Percentiles rank a stretch among this genome's conserved stretches.
These are phyloP conservation scores for Leptinotarsa rubiginosa DNA, from an alignment of 2,888 invertebrate genomes.

Conservation along the genomic window DNA sequence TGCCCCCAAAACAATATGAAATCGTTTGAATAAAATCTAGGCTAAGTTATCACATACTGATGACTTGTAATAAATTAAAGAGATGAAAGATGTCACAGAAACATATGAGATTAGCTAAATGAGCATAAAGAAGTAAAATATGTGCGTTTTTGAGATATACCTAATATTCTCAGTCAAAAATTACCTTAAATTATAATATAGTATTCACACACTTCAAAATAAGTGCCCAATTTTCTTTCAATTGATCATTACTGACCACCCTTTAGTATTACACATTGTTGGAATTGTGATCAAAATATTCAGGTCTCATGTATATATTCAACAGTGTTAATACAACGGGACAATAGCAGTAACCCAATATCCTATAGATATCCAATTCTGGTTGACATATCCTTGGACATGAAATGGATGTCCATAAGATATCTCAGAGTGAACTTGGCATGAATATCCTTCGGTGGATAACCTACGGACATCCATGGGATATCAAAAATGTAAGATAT, in stretches of 20 bases:
- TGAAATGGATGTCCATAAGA: too few species aligned
- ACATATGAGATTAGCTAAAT: conserved; percentile 40
- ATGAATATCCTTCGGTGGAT: too few species aligned
- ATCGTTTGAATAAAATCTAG: conserved; percentile 31
- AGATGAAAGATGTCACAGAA: conserved; percentile 43
- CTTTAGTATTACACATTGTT: conserved; percentile 1
- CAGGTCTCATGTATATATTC: too few species aligned
- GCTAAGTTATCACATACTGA: conserved; percentile 38
- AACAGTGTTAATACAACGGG: too few species aligned
- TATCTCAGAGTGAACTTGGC: too few species aligned
- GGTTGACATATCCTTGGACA: too few species aligned
- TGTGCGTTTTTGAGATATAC: conserved; percentile 44
- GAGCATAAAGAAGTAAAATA: conserved; percentile 26
- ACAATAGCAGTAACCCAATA: too few species aligned
- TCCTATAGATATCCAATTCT: too few species aligned
- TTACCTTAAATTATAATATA: conserved; percentile 41
- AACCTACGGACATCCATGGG: too few species aligned
- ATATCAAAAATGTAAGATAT: too few species aligned
- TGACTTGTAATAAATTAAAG: conserved; percentile 31
- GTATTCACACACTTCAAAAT: conserved; percentile 37
- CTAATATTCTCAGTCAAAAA: conserved; percentile 45
- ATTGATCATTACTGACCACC: conserved; percentile 17
- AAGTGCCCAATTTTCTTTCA: conserved; percentile 30
- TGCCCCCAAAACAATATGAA: conserved; percentile 15
- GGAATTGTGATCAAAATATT: not conserved